These are phyloP conservation scores for Tapirus indicus DNA, from an alignment of 2,797 vertebrate species.

Conservation along the genomic window DNA sequence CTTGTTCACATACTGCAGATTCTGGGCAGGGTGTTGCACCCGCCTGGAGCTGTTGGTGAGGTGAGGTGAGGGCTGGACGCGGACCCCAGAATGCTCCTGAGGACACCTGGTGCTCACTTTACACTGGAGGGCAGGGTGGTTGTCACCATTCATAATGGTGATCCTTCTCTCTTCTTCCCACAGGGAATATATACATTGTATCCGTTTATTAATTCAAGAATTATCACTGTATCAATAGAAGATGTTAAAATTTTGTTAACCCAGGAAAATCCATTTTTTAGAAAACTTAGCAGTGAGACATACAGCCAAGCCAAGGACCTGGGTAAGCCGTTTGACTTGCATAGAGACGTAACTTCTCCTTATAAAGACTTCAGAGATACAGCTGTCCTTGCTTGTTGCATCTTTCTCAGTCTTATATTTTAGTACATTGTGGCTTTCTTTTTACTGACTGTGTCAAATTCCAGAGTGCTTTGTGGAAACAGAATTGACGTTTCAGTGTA, in stretches of 20 bases:
- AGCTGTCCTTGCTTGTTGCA: fast-evolving
- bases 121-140: fast-evolving
- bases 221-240: constrained; percentile 94
- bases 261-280: constrained; percentile 98
- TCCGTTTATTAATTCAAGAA: constrained; percentile 96
- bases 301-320: constrained; percentile 95
- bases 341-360: fast-evolving
- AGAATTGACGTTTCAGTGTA: fast-evolving
- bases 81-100: not conserved
- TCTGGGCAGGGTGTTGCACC: not conserved
- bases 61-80: fast-evolving
- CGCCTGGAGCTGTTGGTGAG: not conserved
- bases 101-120: fast-evolving
- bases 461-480: not conserved
- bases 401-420: not conserved
- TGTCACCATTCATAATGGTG: fast-evolving
- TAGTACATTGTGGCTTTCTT: fast-evolving
- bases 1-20: not conserved
- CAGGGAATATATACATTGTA: constrained; percentile 98
- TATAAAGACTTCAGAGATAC: fast-evolving
- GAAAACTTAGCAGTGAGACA: constrained; percentile 93
- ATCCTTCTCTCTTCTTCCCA: constrained; percentile 24
- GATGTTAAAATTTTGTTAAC: constrained; percentile 97
- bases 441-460: no score
- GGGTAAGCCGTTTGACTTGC: constrained; percentile 86